Conservation (phyloP, 2,888 invertebrate genomes). For the Ichneumoninae sp. region DNA sequence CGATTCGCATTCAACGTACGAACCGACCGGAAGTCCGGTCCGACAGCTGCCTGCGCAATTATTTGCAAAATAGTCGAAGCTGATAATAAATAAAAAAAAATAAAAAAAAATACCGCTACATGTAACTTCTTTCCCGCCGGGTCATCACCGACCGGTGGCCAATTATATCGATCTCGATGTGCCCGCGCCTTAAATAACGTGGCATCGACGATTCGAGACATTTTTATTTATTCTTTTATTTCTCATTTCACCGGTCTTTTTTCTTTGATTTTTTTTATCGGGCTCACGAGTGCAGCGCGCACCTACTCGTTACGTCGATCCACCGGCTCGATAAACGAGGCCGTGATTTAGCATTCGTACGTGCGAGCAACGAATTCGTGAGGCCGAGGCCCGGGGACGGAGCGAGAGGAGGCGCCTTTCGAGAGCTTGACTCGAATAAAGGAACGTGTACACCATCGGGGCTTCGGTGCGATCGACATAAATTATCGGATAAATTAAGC, state of each 20-base stretch:
- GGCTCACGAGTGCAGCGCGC: conserved; percentile 33
- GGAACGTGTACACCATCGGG: conserved; percentile 16
- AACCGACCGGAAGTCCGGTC: conserved; percentile 46
- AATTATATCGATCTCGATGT: conserved; percentile 13
- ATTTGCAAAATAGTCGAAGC: conserved; percentile 36
- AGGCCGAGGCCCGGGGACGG: conserved; percentile 1
- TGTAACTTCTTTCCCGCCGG: conserved; percentile 9
- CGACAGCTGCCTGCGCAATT: conserved; percentile 35
- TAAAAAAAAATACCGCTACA: conserved; percentile 17
- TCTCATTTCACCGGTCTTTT: conserved; percentile 1
- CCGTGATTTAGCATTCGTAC: conserved; percentile 70
- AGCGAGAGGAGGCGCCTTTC: conserved; percentile 37
- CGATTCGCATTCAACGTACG: conserved; percentile 53
- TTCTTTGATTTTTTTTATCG: conserved; percentile 32
- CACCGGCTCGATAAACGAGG: conserved; percentile 67
- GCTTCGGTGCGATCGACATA: conserved; percentile 53
- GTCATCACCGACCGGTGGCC: conserved; percentile 30
- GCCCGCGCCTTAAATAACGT: conserved; percentile 54
- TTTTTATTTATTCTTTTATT: conserved; percentile 54
- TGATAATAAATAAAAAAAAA: conserved; percentile 19
- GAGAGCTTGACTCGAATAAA: conserved; percentile 50
- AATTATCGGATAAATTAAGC: conserved; percentile 65
- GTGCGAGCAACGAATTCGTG: conserved; percentile 57
- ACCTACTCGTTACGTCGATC: conserved; percentile 72
- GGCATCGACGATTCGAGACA: conserved; percentile 59